Percentiles rank a stretch among this genome's conserved stretches.
Conservation (phyloP, 2,797 vertebrate genomes). For the Pseudochaenichthys georgianus region DNA sequence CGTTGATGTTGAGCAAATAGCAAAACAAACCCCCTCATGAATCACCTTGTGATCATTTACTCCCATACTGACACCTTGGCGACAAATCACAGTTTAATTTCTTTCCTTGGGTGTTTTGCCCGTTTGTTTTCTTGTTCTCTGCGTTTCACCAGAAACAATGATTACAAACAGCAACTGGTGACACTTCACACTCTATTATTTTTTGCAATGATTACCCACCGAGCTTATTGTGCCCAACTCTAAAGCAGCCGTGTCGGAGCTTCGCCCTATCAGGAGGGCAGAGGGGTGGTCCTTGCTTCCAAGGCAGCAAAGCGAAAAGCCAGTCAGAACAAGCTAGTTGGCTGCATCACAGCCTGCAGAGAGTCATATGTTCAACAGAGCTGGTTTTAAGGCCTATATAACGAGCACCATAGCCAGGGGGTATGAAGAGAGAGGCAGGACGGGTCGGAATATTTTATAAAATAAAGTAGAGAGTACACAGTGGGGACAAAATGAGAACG, state of each 20-base stretch:
- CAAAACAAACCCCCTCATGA: constrained; percentile 25
- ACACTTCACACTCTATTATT: constrained; percentile 24
- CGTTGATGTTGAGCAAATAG: constrained; percentile 3
- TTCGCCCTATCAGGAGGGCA: constrained; percentile 48
- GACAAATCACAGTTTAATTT: constrained; percentile 39
- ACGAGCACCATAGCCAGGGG: constrained; percentile 61
- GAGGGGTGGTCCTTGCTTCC: constrained; percentile 43
- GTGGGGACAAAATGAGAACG: constrained; percentile 59
- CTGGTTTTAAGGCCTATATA: constrained; percentile 64
- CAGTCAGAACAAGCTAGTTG: constrained; percentile 50
- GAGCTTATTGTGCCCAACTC: constrained; percentile 42
- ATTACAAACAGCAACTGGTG: constrained; percentile 21
- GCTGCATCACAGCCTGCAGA: constrained; percentile 63
- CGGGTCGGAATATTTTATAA: constrained; percentile 46
- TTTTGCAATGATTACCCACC: constrained; percentile 25
- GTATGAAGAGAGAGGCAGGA: constrained; percentile 49
- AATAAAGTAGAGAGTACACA: constrained; percentile 37
- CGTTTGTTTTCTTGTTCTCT: constrained; percentile 16
- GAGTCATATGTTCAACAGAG: constrained; percentile 50
- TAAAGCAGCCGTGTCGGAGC: constrained; percentile 48
- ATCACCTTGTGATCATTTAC: constrained; percentile 11
- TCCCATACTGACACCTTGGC: constrained; percentile 12
- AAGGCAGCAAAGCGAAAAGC: constrained; percentile 56
- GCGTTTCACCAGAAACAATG: constrained; percentile 19
- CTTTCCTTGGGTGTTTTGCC: constrained; percentile 7